These are phyloP conservation scores for Saiga tatarica DNA, from an alignment of 2,113 vertebrate genomes.

Conservation along the genomic window DNA sequence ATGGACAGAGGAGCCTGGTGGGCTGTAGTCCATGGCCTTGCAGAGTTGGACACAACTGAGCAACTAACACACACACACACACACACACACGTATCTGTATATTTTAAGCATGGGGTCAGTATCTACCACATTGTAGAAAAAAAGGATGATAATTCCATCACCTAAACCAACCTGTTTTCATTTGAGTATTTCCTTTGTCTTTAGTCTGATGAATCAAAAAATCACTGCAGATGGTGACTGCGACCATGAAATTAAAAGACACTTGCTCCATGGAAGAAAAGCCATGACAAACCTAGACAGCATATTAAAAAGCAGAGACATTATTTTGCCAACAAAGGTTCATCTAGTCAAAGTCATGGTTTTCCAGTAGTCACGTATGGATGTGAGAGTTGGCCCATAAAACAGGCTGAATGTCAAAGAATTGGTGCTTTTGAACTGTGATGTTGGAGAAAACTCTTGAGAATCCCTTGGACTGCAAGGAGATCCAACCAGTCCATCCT, in stretches of 20 bases:
- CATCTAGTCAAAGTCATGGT: background rate
- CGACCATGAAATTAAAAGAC: background rate
- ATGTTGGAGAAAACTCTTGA: background rate
- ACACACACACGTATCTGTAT: background rate
- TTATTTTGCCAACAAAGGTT: background rate
- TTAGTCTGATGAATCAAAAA: background rate
- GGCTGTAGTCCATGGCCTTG: background rate
- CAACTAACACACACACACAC: background rate
- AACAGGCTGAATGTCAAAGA: background rate
- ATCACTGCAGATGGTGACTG: background rate
- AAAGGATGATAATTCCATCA: background rate
- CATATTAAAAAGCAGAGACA: background rate
- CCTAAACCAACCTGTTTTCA: background rate
- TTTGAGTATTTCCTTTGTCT: background rate
- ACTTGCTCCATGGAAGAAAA: background rate
- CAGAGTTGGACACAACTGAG: background rate
- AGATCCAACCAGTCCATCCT: background rate
- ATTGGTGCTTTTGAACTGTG: background rate
- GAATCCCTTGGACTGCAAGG: background rate
- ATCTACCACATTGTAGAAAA: background rate
- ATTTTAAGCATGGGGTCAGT: background rate
- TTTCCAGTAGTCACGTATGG: background rate
- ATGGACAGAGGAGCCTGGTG: background rate
- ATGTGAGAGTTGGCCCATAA: background rate
- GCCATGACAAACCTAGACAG: background rate